phyloP scores from a whole-genome alignment of 1,140 invertebrate genomes.

The Schlechtendalia chinensis region DNA sequence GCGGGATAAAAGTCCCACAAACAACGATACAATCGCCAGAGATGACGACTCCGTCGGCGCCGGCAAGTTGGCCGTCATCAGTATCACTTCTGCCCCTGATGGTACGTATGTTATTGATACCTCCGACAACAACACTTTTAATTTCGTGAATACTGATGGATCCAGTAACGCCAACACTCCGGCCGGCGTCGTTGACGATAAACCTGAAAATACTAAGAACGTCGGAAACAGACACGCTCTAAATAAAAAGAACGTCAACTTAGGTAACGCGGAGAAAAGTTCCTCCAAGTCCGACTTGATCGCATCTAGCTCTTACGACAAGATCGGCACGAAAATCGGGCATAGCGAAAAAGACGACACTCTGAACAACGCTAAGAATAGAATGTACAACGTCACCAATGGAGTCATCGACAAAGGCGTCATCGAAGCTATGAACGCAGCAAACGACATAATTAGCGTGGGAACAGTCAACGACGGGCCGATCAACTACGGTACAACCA shows the following conservation, averaged over 20 bases:
- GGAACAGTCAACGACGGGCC: not conserved
- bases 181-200: not conserved
- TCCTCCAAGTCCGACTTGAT: accelerated
- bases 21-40: too few species aligned
- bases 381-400: not conserved
- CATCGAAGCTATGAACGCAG: too few species aligned
- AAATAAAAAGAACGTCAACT: too few species aligned
- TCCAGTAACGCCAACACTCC: not conserved
- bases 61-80: not conserved
- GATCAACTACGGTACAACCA: not conserved
- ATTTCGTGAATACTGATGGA: not conserved
- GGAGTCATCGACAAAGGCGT: not conserved
- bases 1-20: too few species aligned
- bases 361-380: not conserved
- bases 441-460: not conserved
- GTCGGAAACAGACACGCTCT: too few species aligned
- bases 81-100: too few species aligned
- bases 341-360: not conserved
- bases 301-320: not conserved
- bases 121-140: too few species aligned
- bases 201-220: not conserved
- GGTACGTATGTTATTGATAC: too few species aligned
- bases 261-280: too few species aligned
- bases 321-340: not conserved
- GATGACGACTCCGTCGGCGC: not conserved